Evolutionary conservation across 1,140 invertebrate species (phyloP), one percentile per base, ranked within the genome.

Genomic region (Aphelinus atriplicis): DNA sequence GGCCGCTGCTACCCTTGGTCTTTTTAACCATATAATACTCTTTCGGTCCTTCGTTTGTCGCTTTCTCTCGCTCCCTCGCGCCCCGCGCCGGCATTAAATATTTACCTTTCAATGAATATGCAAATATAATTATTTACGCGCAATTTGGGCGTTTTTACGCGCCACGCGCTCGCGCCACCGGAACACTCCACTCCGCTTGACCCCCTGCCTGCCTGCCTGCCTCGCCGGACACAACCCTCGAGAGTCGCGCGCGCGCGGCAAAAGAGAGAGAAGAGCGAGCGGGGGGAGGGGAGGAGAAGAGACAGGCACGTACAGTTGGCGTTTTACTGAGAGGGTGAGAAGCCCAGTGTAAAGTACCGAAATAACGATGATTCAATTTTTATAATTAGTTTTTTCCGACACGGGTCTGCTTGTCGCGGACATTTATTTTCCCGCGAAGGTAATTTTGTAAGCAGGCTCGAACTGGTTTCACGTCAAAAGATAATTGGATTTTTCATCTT

Each of bases 101-200:
- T 88, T 88, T 87, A 87, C 86, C 82, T 88, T 87, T 84, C 83
- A 85, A 88, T 88, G 86, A 88, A 88, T 88, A 88, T 88, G 87
- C 85, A 88, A 88, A 88, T 87, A 86, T 87, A 86, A 88, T 88
- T 88, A 87, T 87, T 87, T 86, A 88, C 84, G 84, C 85, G 84
- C 85, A 87, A 87, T 87, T 88, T 86, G 83, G 83, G 81, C 83
- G 83, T 87, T 87, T 87, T 87, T 87, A 84, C 84, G 81, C 84
- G 78, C 75, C 75, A 65, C 78, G 78, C 80, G 76, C 53, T 9
- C 6, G 43, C 60, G n/a, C 10, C 5, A 55, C 5, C 5, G 10
- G 10, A 10, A 55, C 5, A 55, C 5, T 60, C 75, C 70, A 58
- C 77, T 72, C 75, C 71, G 73, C 60, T 78, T 58, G 55, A 78